Conservation (phyloP, 2,113 vertebrate genomes). For the Lethenteron reissneri region DNA sequence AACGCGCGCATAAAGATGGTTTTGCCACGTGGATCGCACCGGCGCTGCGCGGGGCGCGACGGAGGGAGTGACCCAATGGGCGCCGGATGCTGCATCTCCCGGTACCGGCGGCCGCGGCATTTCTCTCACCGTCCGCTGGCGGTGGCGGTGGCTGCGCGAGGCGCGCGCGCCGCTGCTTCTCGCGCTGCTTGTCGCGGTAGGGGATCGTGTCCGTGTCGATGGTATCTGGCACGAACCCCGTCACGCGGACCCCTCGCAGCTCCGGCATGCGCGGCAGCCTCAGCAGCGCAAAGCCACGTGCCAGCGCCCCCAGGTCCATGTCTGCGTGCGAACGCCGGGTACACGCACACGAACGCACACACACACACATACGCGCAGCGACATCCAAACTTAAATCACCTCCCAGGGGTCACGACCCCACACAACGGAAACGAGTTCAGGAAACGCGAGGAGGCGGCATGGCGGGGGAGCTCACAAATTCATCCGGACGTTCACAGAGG, state of each 20-base stretch:
- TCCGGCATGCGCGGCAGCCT: conserved; percentile 85
- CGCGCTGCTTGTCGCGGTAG: conserved; percentile 67
- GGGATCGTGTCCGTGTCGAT: conserved; percentile 55
- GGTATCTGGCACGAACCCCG: conserved; percentile 30
- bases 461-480: no score
- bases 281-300: conserved; percentile 60
- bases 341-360: not conserved
- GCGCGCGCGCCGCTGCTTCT: conserved; percentile 55
- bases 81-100: no score
- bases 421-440: no score
- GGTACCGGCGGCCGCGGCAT: no score
- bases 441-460: no score
- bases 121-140: no score
- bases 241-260: conserved; percentile 43
- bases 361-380: not conserved
- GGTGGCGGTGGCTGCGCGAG: conserved; percentile 16
- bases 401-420: not conserved
- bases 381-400: not conserved
- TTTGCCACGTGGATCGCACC: no score
- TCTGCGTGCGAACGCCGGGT: conserved; percentile 23
- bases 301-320: conserved; percentile 51
- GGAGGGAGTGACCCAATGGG: no score
- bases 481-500: no score
- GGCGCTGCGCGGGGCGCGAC: no score
- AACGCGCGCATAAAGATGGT: no score